Base-by-base conservation (phyloP, 2,113 vertebrate genomes). In the Scolopax mira region DNA sequence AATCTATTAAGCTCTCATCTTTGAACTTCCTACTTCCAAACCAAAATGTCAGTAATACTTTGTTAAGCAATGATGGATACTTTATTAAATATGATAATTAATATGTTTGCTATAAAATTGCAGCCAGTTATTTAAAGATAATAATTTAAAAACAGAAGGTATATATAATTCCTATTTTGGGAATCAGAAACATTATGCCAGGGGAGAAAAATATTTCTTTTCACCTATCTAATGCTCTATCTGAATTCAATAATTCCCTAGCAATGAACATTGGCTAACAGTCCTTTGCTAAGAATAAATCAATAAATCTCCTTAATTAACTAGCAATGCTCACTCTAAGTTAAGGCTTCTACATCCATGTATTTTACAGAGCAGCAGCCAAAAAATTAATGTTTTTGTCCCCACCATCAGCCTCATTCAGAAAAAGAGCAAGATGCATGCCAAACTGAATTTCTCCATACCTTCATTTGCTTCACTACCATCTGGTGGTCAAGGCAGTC, bases 221-320 rank as follows among this genome's bases (percentile, higher is more conserved):
- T 85, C 42, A 88, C 27, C 25, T 75, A 54, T 69, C 71, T 58
- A 69, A 81, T 24, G 6, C 15, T 80, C 22, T 48, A 81, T 90
- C 64, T 94, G 51, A 88, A 90, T 89, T 95, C 93, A 97, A 5
- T 95, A 79, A 94, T 77, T 94, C 7, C 42, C 57, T 69, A 79
- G 42, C 48, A 79, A 30, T 88, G 41, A 89, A 84, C 39, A 88
- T 44, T 80, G 73, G 57, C 51, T 89, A 85, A 80, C 67, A 52
- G 64, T 65, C 65, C 44, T 80, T 51, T 80, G 64, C 72, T 91
- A 94, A 79, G 74, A 93, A 82, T 62, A 94, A 94, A 91, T 88
- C 95, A 88, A 52, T 85, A 49, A 82, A 81, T 72, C 55, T 65
- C 62, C 67, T 93, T 94, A 95, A 94, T 94, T 95, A 96, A 80